Evolutionary conservation across 2,888 invertebrate species (phyloP), one percentile per base, ranked within the genome.

Genomic region (Geotrupes spiniger): DNA sequence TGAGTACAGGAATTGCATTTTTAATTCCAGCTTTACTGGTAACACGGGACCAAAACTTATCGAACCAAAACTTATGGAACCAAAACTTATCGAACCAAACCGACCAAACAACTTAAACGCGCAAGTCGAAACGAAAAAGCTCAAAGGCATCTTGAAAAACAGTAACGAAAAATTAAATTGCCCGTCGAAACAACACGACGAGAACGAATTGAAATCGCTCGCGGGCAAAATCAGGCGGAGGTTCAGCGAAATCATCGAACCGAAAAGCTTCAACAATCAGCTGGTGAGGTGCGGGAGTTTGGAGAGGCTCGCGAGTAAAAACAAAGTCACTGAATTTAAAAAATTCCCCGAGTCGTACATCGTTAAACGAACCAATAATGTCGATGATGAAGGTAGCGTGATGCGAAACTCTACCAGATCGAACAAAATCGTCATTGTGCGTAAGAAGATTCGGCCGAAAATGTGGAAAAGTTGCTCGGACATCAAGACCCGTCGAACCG

Each of bases 171-270:
- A 53, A 39, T 47, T 63, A 31, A 52, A 60, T 33, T 59, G 56
- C 49, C 50, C 21, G 21, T 21, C 21, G 3, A 21, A 21, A 21
- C 4, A 4, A 21, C 21, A 52, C 27, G 61, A 64, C 48, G 64
- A 60, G 39, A 63, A 60, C 46, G 56, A 55, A 51, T 61, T 63
- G 48, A 66, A 63, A 44, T 49, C 64, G 50, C 42, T 58, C 36
- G 57, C 59, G 6, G 6, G 6, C 36, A 49, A 55, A 39, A 52
- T 42, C n/a, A 70, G 69, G 47, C 72, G 74, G 51, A 64, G 78
- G 2, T 77, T 78, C 58, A 76, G 74, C 57, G 80, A 81, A 66
- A 76, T 79, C 31, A 63, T 76, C 6, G 72, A 76, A 37, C 73
- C 72, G 44, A 78, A 76, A 58, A 76, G 78, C 10, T 67, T 71